Conservation (phyloP, 2,797 vertebrate species). For the Cryptoprocta ferox region DNA sequence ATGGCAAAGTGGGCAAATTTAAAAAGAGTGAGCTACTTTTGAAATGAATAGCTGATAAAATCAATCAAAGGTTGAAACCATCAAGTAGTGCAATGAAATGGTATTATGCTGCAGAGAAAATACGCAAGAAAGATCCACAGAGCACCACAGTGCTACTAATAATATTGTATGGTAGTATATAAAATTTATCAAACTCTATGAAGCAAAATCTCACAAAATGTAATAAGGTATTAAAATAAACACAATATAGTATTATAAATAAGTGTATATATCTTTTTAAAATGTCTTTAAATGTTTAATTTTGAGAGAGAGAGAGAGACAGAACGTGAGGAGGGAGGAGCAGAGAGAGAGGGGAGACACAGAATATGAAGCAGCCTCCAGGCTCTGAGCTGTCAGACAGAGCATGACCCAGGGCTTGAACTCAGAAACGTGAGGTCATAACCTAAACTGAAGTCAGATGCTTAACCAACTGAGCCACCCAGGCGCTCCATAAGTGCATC, state of each 20-base stretch:
- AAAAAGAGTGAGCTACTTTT: neutral
- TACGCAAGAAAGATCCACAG: neutral
- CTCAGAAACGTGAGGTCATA: no score
- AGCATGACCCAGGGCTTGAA: no score
- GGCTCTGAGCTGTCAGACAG: no score
- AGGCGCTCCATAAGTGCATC: neutral
- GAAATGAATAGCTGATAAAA: neutral
- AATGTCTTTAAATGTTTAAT: no score
- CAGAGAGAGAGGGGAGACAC: no score
- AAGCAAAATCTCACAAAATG: neutral
- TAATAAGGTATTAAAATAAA: neutral
- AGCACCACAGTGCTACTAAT: neutral
- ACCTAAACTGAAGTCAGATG: no score
- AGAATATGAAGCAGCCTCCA: no score
- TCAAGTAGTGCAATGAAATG: neutral
- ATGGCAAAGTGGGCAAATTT: neutral
- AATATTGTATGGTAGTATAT: neutral
- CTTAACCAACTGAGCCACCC: no score
- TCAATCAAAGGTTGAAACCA: neutral
- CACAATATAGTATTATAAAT: neutral
- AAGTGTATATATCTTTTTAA: no score
- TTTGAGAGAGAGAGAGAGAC: no score
- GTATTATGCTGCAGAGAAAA: neutral
- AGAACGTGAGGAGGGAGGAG: no score
- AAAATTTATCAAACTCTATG: neutral